These are phyloP conservation scores for Lithosia quadra DNA, from an alignment of 2,888 invertebrate species.

Conservation along the genomic window DNA sequence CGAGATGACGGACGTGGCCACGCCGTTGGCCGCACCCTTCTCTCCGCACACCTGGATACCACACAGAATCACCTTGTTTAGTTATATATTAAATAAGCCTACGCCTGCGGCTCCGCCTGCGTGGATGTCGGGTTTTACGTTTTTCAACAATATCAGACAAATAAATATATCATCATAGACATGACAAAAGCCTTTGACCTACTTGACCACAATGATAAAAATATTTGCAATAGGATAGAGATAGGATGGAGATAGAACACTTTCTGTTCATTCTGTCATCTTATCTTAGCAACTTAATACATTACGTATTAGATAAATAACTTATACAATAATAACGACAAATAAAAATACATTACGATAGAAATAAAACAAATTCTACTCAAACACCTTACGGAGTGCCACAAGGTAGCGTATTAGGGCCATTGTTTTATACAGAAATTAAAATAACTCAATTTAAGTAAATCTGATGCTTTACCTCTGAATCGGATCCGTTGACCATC, in stretches of 20 bases:
- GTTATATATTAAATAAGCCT: no score
- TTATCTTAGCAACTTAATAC: background rate
- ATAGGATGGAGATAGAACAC: no score
- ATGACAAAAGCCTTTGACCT: background rate
- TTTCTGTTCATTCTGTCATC: background rate
- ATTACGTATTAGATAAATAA: background rate
- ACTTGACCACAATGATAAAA: no score
- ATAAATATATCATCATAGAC: background rate
- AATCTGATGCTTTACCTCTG: slow-evolving; percentile 74
- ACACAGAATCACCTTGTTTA: no score
- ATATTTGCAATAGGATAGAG: no score
- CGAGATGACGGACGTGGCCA: slow-evolving; percentile 93
- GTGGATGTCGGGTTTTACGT: no score
- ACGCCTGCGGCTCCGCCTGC: no score
- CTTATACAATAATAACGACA: background rate
- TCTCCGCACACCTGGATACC: slow-evolving; percentile 55
- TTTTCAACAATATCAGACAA: no score
- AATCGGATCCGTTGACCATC: slow-evolving; percentile 97
- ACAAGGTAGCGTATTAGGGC: background rate
- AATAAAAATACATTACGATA: background rate
- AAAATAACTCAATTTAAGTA: no score
- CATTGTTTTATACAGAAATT: background rate
- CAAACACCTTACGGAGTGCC: background rate
- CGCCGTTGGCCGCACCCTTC: slow-evolving; percentile 65
- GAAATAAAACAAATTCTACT: background rate